These are phyloP conservation scores for Todiramphus chloris DNA, from an alignment of 2,113 vertebrate species.

Conservation along the genomic window DNA sequence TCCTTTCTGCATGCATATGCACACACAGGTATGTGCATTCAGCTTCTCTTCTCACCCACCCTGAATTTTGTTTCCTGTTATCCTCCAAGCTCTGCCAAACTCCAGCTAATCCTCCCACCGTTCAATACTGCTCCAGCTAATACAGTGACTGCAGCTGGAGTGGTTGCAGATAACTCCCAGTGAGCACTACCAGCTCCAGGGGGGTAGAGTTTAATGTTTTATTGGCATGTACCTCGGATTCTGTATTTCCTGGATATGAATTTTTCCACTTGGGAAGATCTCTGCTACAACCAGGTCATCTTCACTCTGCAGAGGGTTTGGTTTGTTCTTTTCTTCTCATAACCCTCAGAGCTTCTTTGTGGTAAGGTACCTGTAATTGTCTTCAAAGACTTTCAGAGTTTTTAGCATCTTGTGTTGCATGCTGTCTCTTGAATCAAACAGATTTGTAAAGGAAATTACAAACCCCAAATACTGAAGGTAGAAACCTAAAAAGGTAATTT, in stretches of 20 bases:
- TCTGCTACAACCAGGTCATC: not conserved
- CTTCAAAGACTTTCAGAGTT: conserved; percentile 67
- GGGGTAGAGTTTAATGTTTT: not conserved
- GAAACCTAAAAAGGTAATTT: not conserved
- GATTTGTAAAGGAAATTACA: conserved; percentile 49
- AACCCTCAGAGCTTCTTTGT: conserved; percentile 48
- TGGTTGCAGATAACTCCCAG: conserved; percentile 12
- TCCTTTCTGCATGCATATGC: not conserved
- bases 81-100: not conserved
- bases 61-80: not conserved
- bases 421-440: not conserved
- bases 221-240: not conserved
- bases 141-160: not conserved
- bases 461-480: not conserved
- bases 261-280: conserved; percentile 35
- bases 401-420: conserved; percentile 25
- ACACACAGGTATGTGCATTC: not conserved
- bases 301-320: not conserved
- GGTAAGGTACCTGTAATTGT: conserved; percentile 63
- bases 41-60: not conserved
- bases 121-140: not conserved
- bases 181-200: not conserved
- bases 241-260: not conserved
- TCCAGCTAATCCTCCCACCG: not conserved
- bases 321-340: not conserved